phyloP scores from a whole-genome alignment of 2,113 vertebrate genomes.

The Noctilio leporinus region DNA sequence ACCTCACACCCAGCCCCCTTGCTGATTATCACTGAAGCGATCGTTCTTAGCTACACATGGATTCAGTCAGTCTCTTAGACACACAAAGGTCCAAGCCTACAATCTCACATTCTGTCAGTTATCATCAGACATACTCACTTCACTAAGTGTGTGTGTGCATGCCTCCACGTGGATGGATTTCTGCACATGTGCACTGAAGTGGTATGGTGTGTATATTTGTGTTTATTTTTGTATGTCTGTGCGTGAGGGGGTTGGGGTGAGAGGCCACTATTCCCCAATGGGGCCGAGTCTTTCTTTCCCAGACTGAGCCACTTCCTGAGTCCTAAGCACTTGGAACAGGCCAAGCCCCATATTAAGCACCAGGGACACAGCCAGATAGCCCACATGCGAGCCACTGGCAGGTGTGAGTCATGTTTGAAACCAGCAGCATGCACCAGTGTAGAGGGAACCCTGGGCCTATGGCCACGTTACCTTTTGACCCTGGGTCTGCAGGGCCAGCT shows the following conservation, averaged over 20 bases:
- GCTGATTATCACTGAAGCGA: not conserved
- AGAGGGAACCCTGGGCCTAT: not conserved
- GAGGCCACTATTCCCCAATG: not conserved
- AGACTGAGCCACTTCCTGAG: not conserved
- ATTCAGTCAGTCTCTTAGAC: not conserved
- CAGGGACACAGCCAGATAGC: not conserved
- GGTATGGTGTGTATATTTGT: not conserved
- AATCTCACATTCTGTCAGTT: not conserved
- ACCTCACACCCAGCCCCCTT: not conserved
- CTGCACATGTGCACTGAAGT: not conserved
- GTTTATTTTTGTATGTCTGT: not conserved
- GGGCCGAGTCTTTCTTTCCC: not conserved
- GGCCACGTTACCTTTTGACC: conserved; percentile 83
- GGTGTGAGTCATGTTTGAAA: accelerated
- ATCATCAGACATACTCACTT: not conserved
- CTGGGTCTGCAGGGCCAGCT: conserved; percentile 90
- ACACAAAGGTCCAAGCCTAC: not conserved
- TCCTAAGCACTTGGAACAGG: not conserved
- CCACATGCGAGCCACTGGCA: not conserved
- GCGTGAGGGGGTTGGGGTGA: not conserved
- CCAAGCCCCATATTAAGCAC: not conserved
- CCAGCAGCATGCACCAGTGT: accelerated
- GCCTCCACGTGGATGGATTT: too few species aligned
- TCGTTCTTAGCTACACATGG: not conserved
- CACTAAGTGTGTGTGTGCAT: not conserved